Percentiles rank a stretch among this genome's conserved stretches.
Evolutionary conservation across 2,797 vertebrate genomes (phyloP).

Genomic region (Danio aesculapii): DNA sequence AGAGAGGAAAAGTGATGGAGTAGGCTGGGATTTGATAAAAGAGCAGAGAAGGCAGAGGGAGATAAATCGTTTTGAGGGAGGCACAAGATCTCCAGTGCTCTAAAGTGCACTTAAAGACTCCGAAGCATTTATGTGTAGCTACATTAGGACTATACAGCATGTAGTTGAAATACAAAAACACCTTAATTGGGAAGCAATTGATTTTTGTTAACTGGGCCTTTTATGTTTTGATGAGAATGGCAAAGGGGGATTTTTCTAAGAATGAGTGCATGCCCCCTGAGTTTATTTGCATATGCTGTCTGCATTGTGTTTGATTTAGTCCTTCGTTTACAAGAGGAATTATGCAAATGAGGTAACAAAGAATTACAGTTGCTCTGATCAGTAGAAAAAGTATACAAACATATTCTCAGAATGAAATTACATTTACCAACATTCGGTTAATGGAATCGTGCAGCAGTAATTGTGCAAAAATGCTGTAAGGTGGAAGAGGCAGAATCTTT

Average conservation of each 20-base stretch:
- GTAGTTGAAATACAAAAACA: conserved; percentile 32
- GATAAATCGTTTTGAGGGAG: conserved; percentile 27
- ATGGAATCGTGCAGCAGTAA: background rate
- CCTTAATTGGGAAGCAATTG: background rate
- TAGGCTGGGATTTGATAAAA: conserved; percentile 35
- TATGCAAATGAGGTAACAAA: conserved; percentile 10
- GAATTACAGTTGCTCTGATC: background rate
- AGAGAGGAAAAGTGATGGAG: conserved; percentile 41
- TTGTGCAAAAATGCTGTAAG: background rate
- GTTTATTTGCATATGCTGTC: conserved; percentile 17
- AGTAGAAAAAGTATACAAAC: conserved; percentile 2
- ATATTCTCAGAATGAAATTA: background rate
- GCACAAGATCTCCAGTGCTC: conserved; percentile 34
- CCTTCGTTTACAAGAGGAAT: background rate
- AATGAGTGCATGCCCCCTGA: background rate
- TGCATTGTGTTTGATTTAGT: background rate
- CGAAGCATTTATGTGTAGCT: conserved; percentile 43
- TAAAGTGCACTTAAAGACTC: conserved; percentile 48
- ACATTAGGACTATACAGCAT: conserved; percentile 5
- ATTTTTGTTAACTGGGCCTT: conserved; percentile 5
- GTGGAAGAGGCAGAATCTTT: background rate
- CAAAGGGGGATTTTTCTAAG: background rate
- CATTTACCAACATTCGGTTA: background rate
- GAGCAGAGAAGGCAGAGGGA: conserved; percentile 15
- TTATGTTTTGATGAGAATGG: conserved; percentile 31